phyloP scores from a whole-genome alignment of 2,888 invertebrate genomes.

The Drosophila stalkeri region DNA sequence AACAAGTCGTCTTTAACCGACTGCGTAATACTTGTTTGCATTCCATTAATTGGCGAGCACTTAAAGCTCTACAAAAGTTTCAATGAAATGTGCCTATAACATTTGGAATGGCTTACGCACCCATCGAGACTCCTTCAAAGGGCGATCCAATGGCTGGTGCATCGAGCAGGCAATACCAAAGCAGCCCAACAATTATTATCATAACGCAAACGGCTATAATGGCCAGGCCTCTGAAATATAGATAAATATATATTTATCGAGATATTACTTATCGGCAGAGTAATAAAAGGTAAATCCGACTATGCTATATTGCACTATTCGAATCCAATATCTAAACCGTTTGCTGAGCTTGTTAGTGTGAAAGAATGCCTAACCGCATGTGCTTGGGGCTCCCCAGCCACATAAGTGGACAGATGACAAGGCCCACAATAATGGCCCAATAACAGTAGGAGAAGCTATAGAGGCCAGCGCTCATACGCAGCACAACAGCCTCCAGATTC shows the following conservation, averaged over 20 bases:
- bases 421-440: slow-evolving; percentile 92
- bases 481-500: slow-evolving; percentile 91
- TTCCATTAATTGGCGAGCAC: background rate
- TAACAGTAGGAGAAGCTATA: slow-evolving; percentile 92
- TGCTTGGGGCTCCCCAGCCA: slow-evolving; percentile 97
- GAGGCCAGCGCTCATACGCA: slow-evolving; percentile 88
- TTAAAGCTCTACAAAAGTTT: background rate
- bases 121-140: slow-evolving; percentile 81
- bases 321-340: no score
- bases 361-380: slow-evolving; percentile 90
- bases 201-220: slow-evolving; percentile 89
- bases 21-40: background rate
- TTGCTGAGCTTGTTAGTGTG: background rate
- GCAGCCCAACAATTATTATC: slow-evolving; percentile 87
- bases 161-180: slow-evolving; percentile 88
- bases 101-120: slow-evolving; percentile 35
- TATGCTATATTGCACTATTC: no score
- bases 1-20: background rate
- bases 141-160: slow-evolving; percentile 81
- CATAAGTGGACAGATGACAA: slow-evolving; percentile 91
- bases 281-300: background rate
- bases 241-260: background rate
- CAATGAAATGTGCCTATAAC: background rate
- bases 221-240: slow-evolving; percentile 84
- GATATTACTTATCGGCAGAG: background rate